Percentiles rank a stretch among this genome's conserved stretches.
These are phyloP conservation scores for Rhodophaea formosa DNA, from an alignment of 2,888 invertebrate species.

Conservation along the genomic window DNA sequence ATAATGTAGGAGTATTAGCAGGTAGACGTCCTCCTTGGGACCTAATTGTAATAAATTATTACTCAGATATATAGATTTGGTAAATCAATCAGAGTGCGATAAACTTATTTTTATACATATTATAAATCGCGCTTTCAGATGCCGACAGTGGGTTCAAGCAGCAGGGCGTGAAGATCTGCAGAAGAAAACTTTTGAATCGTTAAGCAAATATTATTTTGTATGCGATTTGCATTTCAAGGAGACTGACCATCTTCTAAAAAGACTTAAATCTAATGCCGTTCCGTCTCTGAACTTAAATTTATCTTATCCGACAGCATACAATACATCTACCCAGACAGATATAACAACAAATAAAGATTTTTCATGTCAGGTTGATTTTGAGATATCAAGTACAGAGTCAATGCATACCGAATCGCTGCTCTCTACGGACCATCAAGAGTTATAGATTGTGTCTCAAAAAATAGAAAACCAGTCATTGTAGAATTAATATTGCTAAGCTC, in stretches of 20 bases:
- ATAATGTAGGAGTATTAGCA: too few species aligned
- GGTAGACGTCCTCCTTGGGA: too few species aligned
- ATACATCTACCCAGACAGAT: background rate
- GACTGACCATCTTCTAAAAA: background rate
- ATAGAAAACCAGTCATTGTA: background rate
- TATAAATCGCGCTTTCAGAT: background rate
- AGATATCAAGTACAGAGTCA: background rate
- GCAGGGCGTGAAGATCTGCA: background rate
- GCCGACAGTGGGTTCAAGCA: background rate
- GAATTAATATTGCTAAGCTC: background rate
- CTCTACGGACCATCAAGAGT: background rate
- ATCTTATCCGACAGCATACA: background rate
- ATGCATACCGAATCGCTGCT: background rate
- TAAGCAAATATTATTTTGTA: background rate
- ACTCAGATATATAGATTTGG: too few species aligned
- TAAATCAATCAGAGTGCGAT: too few species aligned
- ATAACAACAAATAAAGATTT: background rate
- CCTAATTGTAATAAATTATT: too few species aligned
- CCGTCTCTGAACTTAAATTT: background rate
- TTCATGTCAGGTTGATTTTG: background rate
- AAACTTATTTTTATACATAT: too few species aligned
- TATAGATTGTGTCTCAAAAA: background rate
- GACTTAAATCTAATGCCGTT: background rate
- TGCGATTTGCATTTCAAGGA: background rate
- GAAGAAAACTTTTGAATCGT: background rate